phyloP scores from a whole-genome alignment of 2,888 invertebrate species.

The Nomada ferruginata region DNA sequence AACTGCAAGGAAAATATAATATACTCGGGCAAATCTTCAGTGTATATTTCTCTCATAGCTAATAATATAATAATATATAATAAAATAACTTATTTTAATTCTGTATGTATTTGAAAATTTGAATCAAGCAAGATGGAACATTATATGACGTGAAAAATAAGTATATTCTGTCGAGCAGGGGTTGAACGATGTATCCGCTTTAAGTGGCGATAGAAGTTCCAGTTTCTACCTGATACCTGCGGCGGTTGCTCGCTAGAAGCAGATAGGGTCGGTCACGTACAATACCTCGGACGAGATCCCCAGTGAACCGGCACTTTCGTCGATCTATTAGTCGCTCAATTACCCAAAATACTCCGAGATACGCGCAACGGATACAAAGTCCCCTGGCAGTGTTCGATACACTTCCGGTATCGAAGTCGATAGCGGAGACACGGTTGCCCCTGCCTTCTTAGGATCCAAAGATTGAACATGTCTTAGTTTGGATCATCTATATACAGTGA shows the following conservation, averaged over 20 bases:
- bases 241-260: conserved; percentile 40
- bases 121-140: too few species aligned
- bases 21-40: too few species aligned
- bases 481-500: too few species aligned
- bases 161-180: neutral
- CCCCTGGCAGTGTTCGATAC: conserved; percentile 38
- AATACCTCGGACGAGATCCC: conserved; percentile 58
- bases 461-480: neutral
- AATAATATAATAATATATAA: too few species aligned
- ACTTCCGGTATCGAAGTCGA: conserved; percentile 26
- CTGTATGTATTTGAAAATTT: neutral
- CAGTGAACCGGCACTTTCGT: conserved; percentile 55
- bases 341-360: conserved; percentile 66
- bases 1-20: too few species aligned
- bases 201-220: conserved; percentile 57
- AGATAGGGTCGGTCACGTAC: conserved; percentile 61
- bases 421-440: neutral
- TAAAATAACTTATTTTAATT: too few species aligned
- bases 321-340: conserved; percentile 73
- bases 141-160: neutral
- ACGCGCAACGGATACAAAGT: conserved; percentile 52
- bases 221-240: conserved; percentile 54
- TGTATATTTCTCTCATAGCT: too few species aligned
- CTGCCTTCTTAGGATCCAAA: neutral
- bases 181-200: conserved; percentile 56